Evolutionary conservation across 2,113 vertebrate species (phyloP).

Genomic region (Phaethon lepturus): DNA sequence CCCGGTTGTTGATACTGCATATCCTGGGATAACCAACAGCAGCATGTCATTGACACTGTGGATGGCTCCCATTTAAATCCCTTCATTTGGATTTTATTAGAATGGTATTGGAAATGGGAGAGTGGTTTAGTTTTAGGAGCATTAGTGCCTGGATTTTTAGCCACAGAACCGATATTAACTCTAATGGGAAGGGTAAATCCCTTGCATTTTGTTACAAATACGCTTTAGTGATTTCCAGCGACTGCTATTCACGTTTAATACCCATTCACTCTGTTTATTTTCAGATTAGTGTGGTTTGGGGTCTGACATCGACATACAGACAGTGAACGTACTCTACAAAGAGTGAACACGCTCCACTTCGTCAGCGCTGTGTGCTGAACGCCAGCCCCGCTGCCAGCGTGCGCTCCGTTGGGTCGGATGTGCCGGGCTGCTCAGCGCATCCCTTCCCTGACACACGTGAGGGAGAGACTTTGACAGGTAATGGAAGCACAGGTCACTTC

Average conservation of each 20-base stretch:
- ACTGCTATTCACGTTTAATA: background rate
- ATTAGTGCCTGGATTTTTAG: conserved; percentile 8
- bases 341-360: background rate
- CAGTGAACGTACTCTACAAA: background rate
- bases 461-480: background rate
- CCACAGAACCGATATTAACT: background rate
- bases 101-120: background rate
- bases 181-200: conserved; percentile 8
- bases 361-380: background rate
- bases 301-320: background rate
- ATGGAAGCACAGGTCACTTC: background rate
- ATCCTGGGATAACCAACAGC: background rate
- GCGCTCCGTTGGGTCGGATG: background rate
- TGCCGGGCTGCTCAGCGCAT: background rate
- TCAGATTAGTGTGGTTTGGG: background rate
- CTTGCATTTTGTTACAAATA: background rate
- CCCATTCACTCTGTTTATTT: background rate
- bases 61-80: conserved; percentile 24
- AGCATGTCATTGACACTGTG: background rate
- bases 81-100: conserved; percentile 26
- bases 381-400: background rate
- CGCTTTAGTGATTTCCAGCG: background rate
- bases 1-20: background rate
- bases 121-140: background rate
- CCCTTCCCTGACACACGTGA: fast-evolving